These are phyloP conservation scores for Oryzias dopingdopingensis DNA, from an alignment of 2,797 vertebrate genomes.

Conservation along the genomic window DNA sequence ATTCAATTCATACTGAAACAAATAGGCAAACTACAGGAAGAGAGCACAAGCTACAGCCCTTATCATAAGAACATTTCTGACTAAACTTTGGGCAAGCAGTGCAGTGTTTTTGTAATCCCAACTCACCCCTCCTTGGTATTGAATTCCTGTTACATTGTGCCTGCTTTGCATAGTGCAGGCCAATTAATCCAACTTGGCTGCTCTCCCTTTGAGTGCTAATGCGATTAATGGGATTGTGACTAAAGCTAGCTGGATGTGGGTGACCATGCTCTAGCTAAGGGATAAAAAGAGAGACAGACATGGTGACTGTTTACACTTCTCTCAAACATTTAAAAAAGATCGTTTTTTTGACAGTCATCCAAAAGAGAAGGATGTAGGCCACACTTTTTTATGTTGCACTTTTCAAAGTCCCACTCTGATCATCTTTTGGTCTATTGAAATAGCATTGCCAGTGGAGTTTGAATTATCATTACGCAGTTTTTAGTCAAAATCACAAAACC, in stretches of 20 bases:
- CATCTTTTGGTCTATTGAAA: too few species aligned
- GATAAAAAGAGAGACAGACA: slow-evolving; percentile 34
- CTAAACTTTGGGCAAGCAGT: slow-evolving; percentile 58
- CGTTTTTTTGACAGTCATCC: slow-evolving; percentile 33
- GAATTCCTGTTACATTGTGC: slow-evolving; percentile 69
- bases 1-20: slow-evolving; percentile 32
- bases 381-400: too few species aligned
- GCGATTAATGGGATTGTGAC: slow-evolving; percentile 75
- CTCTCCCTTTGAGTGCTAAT: slow-evolving; percentile 69
- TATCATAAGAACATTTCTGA: slow-evolving; percentile 45
- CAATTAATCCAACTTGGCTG: slow-evolving; percentile 78
- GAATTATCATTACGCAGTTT: too few species aligned
- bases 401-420: too few species aligned
- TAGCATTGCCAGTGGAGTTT: too few species aligned
- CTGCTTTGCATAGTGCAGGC: slow-evolving; percentile 74
- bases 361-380: slow-evolving; percentile 1
- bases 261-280: slow-evolving; percentile 45
- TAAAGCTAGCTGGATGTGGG: slow-evolving; percentile 57
- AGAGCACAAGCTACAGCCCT: slow-evolving; percentile 15
- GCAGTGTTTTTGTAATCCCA: slow-evolving; percentile 76
- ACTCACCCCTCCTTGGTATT: slow-evolving; percentile 71
- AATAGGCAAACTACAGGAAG: slow-evolving; percentile 15
- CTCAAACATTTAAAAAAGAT: slow-evolving; percentile 25
- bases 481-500: too few species aligned
- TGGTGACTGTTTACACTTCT: slow-evolving; percentile 35